Evolutionary conservation across 2,113 vertebrate genomes (phyloP).

Genomic region (Abramis brama): DNA sequence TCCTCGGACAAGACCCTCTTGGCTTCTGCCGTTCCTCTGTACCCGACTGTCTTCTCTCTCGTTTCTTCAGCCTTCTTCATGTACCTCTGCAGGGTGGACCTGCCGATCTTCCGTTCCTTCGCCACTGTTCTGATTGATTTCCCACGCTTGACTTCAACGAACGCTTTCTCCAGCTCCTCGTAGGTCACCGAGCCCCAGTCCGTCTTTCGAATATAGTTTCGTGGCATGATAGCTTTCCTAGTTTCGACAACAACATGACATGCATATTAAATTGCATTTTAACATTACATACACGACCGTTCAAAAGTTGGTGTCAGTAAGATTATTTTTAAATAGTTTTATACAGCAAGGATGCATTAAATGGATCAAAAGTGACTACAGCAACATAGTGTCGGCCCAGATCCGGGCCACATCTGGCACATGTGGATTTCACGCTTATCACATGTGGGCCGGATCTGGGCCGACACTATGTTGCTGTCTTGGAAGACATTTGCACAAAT

Average conservation of each 20-base stretch:
- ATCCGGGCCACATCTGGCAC: too few relatives aligned
- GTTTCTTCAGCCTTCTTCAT: constrained; percentile 38
- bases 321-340: neutral
- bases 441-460: too few relatives aligned
- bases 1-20: constrained; percentile 42
- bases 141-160: neutral
- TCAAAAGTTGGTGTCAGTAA: too few relatives aligned
- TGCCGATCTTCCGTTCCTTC: constrained; percentile 40
- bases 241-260: neutral
- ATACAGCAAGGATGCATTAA: neutral
- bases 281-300: too few relatives aligned
- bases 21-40: constrained; percentile 43
- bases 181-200: constrained; percentile 34
- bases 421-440: too few relatives aligned
- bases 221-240: constrained; percentile 28
- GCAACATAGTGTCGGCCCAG: too few relatives aligned
- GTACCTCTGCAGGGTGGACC: constrained; percentile 31
- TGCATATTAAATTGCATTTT: neutral
- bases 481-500: neutral
- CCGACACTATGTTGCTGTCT: too few relatives aligned
- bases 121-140: constrained; percentile 34
- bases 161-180: constrained; percentile 33
- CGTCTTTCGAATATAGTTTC: constrained; percentile 24
- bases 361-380: neutral
- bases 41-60: constrained; percentile 16